Evolutionary conservation across 2,888 invertebrate species (phyloP).

Genomic region (Volucella inanis): DNA sequence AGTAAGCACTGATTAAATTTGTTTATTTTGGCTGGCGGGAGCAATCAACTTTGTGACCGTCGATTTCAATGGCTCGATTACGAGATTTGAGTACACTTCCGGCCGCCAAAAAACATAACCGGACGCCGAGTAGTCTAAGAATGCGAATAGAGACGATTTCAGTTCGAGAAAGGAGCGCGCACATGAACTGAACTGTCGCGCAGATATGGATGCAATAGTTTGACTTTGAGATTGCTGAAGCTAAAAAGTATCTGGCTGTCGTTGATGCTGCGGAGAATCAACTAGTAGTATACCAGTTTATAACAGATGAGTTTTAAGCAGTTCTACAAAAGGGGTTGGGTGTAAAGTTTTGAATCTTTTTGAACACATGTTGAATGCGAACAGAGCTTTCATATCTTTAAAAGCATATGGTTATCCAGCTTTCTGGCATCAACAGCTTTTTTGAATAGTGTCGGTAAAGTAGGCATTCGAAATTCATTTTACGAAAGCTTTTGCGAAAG

Average conservation of each 20-base stretch:
- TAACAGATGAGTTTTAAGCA: background rate
- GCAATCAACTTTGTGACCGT: slow-evolving; percentile 16
- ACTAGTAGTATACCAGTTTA: slow-evolving; percentile 52
- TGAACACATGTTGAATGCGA: slow-evolving; percentile 38
- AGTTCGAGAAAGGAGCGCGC: slow-evolving; percentile 1
- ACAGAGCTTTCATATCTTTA: background rate
- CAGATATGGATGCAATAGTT: slow-evolving; percentile 36
- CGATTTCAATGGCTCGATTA: slow-evolving; percentile 26
- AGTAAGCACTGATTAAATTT: background rate
- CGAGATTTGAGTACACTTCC: slow-evolving; percentile 26
- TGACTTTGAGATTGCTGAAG: background rate
- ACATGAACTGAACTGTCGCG: slow-evolving; percentile 30
- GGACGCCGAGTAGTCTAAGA: background rate
- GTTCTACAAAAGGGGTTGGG: background rate
- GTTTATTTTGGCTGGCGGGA: slow-evolving; percentile 8
- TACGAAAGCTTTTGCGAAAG: no score
- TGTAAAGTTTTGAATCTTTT: background rate
- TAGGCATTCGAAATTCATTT: background rate
- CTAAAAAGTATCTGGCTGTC: slow-evolving; percentile 8
- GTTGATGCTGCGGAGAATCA: slow-evolving; percentile 36
- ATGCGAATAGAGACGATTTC: background rate
- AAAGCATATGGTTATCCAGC: background rate
- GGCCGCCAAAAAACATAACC: background rate
- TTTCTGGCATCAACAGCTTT: background rate
- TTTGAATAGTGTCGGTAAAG: background rate